phyloP scores from a whole-genome alignment of 2,797 vertebrate species.

The Dryobates pubescens region DNA sequence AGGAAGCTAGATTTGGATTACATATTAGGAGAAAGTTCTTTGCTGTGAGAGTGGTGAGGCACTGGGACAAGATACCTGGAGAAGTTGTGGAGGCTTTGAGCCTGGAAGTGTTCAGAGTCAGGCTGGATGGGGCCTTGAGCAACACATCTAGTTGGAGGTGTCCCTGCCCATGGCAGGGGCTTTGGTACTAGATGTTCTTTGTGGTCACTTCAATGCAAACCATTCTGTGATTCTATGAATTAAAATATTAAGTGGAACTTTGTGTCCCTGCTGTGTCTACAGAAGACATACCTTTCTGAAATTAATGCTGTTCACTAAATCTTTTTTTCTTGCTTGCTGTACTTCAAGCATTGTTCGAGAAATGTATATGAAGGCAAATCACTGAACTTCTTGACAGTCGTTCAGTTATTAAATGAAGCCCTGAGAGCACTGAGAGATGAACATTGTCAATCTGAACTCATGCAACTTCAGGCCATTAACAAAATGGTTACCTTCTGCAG shows the following conservation, averaged over 20 bases:
- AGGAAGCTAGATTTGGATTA: too few relatives aligned
- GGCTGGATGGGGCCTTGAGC: too few relatives aligned
- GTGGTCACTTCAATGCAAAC: too few relatives aligned
- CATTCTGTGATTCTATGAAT: not conserved
- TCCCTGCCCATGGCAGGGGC: too few relatives aligned
- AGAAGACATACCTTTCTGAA: not conserved
- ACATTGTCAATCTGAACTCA: conserved; percentile 10
- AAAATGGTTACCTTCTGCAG: conserved; percentile 64
- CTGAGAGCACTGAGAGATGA: conserved; percentile 81
- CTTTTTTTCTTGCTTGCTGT: not conserved
- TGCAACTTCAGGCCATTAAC: conserved; percentile 64
- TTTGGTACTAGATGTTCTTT: too few relatives aligned
- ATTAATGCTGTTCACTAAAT: not conserved
- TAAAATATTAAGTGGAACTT: not conserved
- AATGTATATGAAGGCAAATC: conserved; percentile 85
- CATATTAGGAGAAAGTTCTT: too few relatives aligned
- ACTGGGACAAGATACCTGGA: too few relatives aligned
- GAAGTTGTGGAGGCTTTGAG: too few relatives aligned
- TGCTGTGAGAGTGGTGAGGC: too few relatives aligned
- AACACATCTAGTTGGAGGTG: too few relatives aligned
- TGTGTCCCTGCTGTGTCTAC: not conserved
- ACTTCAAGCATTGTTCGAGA: conserved; percentile 78
- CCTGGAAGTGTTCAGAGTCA: too few relatives aligned
- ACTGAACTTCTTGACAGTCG: conserved; percentile 83
- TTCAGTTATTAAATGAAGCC: conserved; percentile 86